Evolutionary conservation across 2,888 invertebrate genomes (phyloP), one percentile per base, ranked within the genome.

Genomic region (Sarcophaga carnaria): DNA sequence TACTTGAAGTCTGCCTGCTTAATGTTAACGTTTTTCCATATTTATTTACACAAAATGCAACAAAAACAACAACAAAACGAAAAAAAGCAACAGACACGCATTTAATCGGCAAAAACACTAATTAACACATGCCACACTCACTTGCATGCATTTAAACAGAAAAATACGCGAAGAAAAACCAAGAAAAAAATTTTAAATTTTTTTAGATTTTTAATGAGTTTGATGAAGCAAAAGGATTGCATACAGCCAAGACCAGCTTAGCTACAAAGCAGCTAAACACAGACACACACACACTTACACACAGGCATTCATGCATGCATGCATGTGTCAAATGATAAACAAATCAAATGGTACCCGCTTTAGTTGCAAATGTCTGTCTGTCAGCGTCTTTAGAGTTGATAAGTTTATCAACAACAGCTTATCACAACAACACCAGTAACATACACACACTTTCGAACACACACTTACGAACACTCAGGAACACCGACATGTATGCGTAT

Each of bases 251-350:
- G 14, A 37, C 66, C 11, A n/a, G 67, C 20, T 11, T 4, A 54
- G 2, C 12, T 1, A 17, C 54, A 54, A 54, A 54, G 17, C 54
- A 14, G 11, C 49, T 14, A 49, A 83, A 72, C 72, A 59, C 12
- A 75, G 59, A 70, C 12, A 22, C 11, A 63, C 37, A 49, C 25
- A 25, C 6, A 62, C 71, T 49, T 2, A 37, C 0, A 60, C 14
- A 76, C 37, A 37, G 6, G 0, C 37, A 37, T 37, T 6, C 37
- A 37, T 37, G 37, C 37, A 37, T 37, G 37, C 37, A 37, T 37
- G 84, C 87, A 87, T 82, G 81, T 92, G 91, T 91, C 91, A 91
- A 92, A 91, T 91, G 91, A 91, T 91, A 91, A 92, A 91, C 92
- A 91, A 91, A 91, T 91, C 91, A 91, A 91, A 90, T 91, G 90